Base-by-base conservation (phyloP, 2,113 vertebrate genomes). In the Psammodynastes pulverulentus region DNA sequence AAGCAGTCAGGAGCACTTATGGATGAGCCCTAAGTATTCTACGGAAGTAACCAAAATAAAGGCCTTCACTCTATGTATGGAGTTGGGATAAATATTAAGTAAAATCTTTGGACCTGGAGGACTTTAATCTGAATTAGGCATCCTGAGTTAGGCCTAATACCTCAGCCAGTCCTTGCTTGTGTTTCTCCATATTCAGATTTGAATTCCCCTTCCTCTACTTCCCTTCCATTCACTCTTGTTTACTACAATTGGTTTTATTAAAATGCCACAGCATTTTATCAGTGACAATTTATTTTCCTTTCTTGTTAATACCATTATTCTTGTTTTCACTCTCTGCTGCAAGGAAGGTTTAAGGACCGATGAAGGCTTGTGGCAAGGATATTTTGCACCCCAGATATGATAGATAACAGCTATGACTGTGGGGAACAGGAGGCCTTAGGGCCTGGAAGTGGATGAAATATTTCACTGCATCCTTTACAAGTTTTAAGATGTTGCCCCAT, bases 201-300 rank as follows among this genome's bases (percentile, higher is more conserved):
- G 23, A 54, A 79, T 46, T 67, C 1, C 0, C 29, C 26, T 58
- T 45, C 46, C 29, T 91, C 21, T 0, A 0, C 9, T 58, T 58
- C 86, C 13, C 46, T 56, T 21, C 87, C 26, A 13, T 10, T 67
- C 7, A 84, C 34, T 67, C 34, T 51, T 0, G 3, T 89, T 91
- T 58, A 7, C 46, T 24, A 2, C 1, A 84, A 34, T 46, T 9
- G 5, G 45, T 0, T 19, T 21, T 43, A 49, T 13, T 0, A 1
- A 45, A 0, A 29, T 17, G 8, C 13, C 0, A 48, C 84, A 53
- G n/a, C 45, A n/a, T 93, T 91, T 85, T 91, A 79, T 26, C 84
- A n/a, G 8, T 45, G 13, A 58, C 26, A 46, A 84, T 52, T 84
- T 34, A 56, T 87, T 84, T n/a, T 29, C 54, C 34, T 53, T 52